A percentile compares a stretch with the other conserved stretches of the same genome.
Evolutionary conservation across 2,888 invertebrate genomes (phyloP).

Genomic region (Poecilus cupreus): DNA sequence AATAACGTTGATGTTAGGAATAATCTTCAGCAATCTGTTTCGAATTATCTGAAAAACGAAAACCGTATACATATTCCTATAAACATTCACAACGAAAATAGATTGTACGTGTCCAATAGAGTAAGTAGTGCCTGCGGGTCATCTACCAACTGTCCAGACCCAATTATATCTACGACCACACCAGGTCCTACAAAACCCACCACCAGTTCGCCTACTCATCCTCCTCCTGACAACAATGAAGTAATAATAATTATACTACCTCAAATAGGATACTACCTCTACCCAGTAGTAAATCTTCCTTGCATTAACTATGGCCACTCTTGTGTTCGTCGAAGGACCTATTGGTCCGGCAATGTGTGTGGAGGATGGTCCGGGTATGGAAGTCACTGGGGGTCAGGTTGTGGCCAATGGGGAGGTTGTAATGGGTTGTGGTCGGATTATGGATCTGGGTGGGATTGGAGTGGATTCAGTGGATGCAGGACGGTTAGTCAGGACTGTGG

Average conservation of each 20-base stretch:
- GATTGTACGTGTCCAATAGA: background rate
- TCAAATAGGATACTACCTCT: background rate
- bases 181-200: background rate
- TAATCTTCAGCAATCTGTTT: background rate
- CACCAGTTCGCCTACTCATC: background rate
- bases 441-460: background rate
- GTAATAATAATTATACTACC: slow-evolving; percentile 25
- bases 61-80: slow-evolving; percentile 60
- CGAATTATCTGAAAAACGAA: slow-evolving; percentile 56
- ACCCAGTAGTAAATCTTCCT: slow-evolving; percentile 4
- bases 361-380: slow-evolving; percentile 22
- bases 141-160: background rate
- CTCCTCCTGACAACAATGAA: background rate
- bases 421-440: background rate
- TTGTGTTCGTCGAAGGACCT: background rate
- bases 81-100: slow-evolving; percentile 51
- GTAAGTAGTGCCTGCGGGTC: too few relatives aligned
- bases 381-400: background rate
- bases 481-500: slow-evolving; percentile 23
- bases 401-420: background rate
- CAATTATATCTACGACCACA: slow-evolving; percentile 49
- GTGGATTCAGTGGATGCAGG: slow-evolving; percentile 4
- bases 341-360: slow-evolving; percentile 27
- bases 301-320: background rate
- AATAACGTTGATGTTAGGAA: background rate